Evolutionary conservation across 2,113 vertebrate genomes (phyloP).

Genomic region (Vidua macroura): DNA sequence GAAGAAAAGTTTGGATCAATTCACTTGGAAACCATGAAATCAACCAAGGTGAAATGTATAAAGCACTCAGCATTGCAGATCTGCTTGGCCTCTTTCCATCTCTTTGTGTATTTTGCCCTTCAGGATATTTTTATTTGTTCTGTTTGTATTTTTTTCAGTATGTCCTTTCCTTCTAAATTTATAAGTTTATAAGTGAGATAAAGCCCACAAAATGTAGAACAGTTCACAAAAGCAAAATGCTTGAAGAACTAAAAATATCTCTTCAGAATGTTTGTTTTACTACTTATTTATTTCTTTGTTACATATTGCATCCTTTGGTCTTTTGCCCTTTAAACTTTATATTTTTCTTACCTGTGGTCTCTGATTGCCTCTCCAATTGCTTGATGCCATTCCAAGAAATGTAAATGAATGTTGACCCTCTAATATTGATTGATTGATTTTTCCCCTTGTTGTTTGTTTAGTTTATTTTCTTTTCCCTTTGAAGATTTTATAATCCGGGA

Average conservation of each 20-base stretch:
- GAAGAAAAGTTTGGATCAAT: slow-evolving; percentile 45
- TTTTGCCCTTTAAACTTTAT: not conserved
- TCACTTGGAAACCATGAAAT: slow-evolving; percentile 22
- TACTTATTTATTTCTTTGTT: not conserved
- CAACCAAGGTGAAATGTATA: slow-evolving; percentile 40
- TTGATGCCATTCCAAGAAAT: not conserved
- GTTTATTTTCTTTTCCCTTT: not conserved
- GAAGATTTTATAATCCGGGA: not conserved
- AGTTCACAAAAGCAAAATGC: not conserved
- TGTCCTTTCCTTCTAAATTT: not conserved
- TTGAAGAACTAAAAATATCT: not conserved
- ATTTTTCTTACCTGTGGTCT: not conserved
- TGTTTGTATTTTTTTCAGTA: not conserved
- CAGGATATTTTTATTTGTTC: slow-evolving; percentile 7
- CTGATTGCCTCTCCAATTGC: not conserved
- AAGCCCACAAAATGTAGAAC: not conserved
- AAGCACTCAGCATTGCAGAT: not conserved
- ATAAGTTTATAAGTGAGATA: not conserved
- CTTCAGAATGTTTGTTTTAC: not conserved
- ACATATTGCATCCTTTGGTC: not conserved
- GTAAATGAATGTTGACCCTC: not conserved
- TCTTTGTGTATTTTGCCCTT: slow-evolving; percentile 11
- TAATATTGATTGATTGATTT: not conserved
- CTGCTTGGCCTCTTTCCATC: slow-evolving; percentile 41
- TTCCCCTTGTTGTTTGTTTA: not conserved